phyloP scores from a whole-genome alignment of 2,888 invertebrate genomes.

The Leptinotarsa tumamoca region DNA sequence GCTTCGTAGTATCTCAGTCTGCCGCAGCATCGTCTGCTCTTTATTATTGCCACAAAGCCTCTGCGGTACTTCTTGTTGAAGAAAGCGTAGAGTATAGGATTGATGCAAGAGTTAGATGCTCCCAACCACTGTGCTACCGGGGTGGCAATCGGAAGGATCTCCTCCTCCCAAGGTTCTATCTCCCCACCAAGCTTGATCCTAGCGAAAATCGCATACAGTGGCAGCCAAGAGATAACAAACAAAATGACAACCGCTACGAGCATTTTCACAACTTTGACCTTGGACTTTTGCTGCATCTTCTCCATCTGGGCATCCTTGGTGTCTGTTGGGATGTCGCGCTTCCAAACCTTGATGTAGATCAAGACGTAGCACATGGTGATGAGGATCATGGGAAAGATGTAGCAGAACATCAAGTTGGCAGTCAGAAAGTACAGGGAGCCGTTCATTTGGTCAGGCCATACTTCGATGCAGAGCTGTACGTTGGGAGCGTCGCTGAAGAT shows the following conservation, averaged over 20 bases:
- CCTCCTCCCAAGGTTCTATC: constrained; percentile 82
- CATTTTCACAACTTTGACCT: constrained; percentile 96
- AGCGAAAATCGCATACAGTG: constrained; percentile 89
- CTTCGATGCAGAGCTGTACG: constrained; percentile 82
- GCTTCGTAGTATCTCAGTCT: constrained; percentile 88
- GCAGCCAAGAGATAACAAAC: constrained; percentile 95
- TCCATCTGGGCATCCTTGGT: constrained; percentile 93
- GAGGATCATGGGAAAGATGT: constrained; percentile 89
- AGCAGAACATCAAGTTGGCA: constrained; percentile 89
- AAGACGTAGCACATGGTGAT: constrained; percentile 93
- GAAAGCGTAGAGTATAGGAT: constrained; percentile 93
- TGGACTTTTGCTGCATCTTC: constrained; percentile 92
- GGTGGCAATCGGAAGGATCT: constrained; percentile 82
- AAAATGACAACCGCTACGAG: constrained; percentile 90
- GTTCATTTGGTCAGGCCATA: constrained; percentile 87
- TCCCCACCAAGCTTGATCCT: constrained; percentile 86
- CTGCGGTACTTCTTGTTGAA: constrained; percentile 94
- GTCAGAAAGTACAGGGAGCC: constrained; percentile 89
- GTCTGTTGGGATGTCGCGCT: constrained; percentile 89
- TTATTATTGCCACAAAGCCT: constrained; percentile 89
- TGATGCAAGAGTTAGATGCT: constrained; percentile 94
- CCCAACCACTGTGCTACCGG: constrained; percentile 95
- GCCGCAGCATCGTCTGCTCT: constrained; percentile 87
- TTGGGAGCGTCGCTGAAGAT: constrained; percentile 82
- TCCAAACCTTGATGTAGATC: constrained; percentile 90